A percentile compares a stretch with the other conserved stretches of the same genome.
Conservation (phyloP, 2,888 invertebrate species). For the Camptogramma bilineatum region DNA sequence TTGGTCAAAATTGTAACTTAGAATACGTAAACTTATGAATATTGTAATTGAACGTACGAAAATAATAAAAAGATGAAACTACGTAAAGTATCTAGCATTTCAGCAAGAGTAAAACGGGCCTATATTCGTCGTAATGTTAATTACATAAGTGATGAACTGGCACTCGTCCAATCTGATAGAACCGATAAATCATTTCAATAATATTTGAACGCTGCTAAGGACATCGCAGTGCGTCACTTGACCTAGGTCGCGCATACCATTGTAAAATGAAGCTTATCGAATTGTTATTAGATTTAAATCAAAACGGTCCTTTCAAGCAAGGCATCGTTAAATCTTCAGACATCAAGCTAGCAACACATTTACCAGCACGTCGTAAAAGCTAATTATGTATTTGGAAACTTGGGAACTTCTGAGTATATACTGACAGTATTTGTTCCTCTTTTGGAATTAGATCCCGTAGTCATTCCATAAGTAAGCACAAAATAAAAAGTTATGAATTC, state of each 20-base stretch:
- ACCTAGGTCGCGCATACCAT: conserved; percentile 31
- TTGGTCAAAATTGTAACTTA: no score
- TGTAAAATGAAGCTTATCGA: conserved; percentile 13
- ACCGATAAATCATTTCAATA: conserved; percentile 34
- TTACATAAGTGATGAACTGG: conserved; percentile 38
- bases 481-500: no score
- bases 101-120: conserved; percentile 11
- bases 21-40: neutral
- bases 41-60: neutral
- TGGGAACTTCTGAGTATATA: no score
- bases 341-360: no score
- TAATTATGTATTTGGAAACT: no score
- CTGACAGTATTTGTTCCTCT: no score
- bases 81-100: neutral
- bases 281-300: neutral
- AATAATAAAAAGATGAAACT: neutral
- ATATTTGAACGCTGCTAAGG: conserved; percentile 32
- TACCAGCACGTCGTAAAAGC: no score
- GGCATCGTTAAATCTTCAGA: no score
- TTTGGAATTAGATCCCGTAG: no score
- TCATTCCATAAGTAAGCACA: no score
- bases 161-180: conserved; percentile 30
- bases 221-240: conserved; percentile 33
- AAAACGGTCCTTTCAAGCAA: neutral
- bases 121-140: conserved; percentile 23